Evolutionary conservation across 2,888 invertebrate genomes (phyloP), one percentile per base, ranked within the genome.

Genomic region (Leucania comma): DNA sequence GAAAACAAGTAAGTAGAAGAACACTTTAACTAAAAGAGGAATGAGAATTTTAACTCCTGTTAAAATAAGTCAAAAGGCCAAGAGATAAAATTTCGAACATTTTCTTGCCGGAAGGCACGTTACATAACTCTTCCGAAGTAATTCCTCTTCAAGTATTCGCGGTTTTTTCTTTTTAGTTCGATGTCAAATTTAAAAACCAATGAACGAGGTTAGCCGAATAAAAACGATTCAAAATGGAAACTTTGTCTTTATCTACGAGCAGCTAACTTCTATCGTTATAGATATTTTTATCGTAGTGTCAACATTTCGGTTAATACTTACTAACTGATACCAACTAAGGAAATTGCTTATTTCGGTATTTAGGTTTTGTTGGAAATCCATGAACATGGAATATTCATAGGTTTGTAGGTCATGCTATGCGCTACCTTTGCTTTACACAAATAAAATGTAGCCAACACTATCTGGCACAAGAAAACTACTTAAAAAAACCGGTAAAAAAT

Each of bases 1-100:
- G n/a, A 60, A 64, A 75, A 73, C 46, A 50, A 35, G 4, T 24
- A 51, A 74, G 24, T 80, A 58, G 22, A 61, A 80, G 75, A 77
- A 60, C 77, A 77, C 77, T 77, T 80, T 53, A 80, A 80, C 54
- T 76, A 22, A 64, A 75, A 80, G 42, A 32, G 61, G 9, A 78
- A 65, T 80, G 60, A 68, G 56, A 62, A 80, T 70, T 80, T 64
- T 48, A 69, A 75, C 80, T 80, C 50, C 57, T 65, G 80, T 80
- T 77, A 75, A 77, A 74, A 79, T 74, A 79, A 78, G 57, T 80
- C 75, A 80, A 75, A 80, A 78, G 64, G 62, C 38, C 35, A n/a
- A 62, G 50, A 58, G 58, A 78, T 80, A 76, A 75, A 75, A 75
- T 75, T 56, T 75, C 51, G 9, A 63, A 71, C 81, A 63, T 71